Evolutionary conservation across 2,797 vertebrate species (phyloP), one percentile per base, ranked within the genome.

Genomic region (Sebastes ruberrimus): DNA sequence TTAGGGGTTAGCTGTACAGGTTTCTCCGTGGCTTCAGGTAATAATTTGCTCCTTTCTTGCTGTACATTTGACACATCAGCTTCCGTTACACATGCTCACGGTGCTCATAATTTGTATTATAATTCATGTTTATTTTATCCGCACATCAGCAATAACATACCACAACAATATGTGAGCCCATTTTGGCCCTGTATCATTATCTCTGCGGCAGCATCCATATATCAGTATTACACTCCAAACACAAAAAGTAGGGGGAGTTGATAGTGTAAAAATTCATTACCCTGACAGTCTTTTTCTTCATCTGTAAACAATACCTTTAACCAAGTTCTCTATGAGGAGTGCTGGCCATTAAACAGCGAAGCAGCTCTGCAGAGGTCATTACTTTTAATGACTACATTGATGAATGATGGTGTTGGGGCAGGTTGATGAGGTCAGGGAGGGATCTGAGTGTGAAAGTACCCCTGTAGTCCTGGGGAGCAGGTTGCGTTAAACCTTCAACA

Each of bases 371-470:
- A 84, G 88, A 88, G 86, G 81, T 89, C 86, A 73, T 93, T 93
- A 90, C 82, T 85, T 89, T 91, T 93, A 89, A 93, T 88, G 86
- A 83, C 78, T 74, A 52, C 67, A 33, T 53, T 88, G 90, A 93
- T 92, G 72, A 89, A 93, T 87, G 84, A 73, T 62, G 49, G 74
- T 13, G 73, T 30, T 23, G 30, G 65, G 28, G 56, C 74, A 63
- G 75, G 76, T 78, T 89, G 91, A 92, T 87, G 87, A 86, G 82
- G 86, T 88, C 84, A 84, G 66, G 33, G 18, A 69, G 73, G 23
- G 76, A 71, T 82, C 57, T 33, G 38, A 64, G 74, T 55, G 61
- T 55, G 76, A 72, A 83, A 86, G 83, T 59, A 61, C 72, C 56
- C 61, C 38, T 30, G 2, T 25, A 62, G 75, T 61, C 67, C 67